These are phyloP conservation scores for Cynocephalus volans DNA, from an alignment of 2,113 vertebrate species.

Conservation along the genomic window DNA sequence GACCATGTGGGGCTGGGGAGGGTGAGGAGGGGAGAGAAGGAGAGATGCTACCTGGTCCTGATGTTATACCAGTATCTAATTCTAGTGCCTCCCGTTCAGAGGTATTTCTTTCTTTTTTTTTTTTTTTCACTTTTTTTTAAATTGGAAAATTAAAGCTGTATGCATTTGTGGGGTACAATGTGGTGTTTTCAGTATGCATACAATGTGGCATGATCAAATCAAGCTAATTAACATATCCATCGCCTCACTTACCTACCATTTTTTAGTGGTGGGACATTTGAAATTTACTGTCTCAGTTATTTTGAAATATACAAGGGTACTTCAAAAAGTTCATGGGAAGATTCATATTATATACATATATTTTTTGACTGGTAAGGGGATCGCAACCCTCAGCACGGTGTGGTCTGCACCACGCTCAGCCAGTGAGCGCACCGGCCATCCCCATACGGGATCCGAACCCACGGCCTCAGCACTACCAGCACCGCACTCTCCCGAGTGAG, in stretches of 20 bases:
- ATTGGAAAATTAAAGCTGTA: background rate
- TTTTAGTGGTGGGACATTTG: background rate
- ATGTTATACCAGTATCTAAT: background rate
- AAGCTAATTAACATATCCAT: background rate
- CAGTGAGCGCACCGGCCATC: too few species aligned
- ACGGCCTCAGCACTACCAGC: too few species aligned
- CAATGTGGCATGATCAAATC: too few species aligned
- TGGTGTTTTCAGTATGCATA: background rate
- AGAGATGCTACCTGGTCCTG: accelerated
- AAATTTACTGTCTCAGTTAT: background rate
- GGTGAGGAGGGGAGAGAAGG: background rate
- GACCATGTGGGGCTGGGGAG: accelerated
- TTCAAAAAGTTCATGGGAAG: too few species aligned
- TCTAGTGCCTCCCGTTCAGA: background rate
- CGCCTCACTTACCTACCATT: background rate
- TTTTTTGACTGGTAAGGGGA: too few species aligned
- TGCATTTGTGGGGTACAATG: background rate
- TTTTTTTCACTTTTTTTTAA: background rate
- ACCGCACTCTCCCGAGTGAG: too few species aligned
- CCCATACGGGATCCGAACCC: too few species aligned
- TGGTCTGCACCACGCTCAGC: too few species aligned
- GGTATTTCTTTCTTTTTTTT: background rate
- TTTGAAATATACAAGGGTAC: background rate
- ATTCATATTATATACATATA: too few species aligned
- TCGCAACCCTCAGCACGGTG: too few species aligned